Base-by-base conservation (phyloP, 2,888 invertebrate species). In the Clostera curtula region DNA sequence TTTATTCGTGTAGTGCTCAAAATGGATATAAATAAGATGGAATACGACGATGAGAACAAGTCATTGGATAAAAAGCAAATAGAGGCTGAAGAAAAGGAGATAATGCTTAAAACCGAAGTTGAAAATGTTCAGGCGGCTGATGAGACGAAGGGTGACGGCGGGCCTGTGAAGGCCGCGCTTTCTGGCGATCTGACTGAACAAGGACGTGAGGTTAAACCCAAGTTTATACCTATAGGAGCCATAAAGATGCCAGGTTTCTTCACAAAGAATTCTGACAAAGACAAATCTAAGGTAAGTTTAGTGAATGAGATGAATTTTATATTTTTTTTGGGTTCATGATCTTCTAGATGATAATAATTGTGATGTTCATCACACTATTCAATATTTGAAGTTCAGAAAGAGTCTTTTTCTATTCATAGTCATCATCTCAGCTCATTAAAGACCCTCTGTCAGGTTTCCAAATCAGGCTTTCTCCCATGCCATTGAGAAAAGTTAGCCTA, bases 231-330 rank as follows among this genome's bases (percentile, higher is more conserved):
- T 3, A 93, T 93, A 53, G 93, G 93, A 25, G 93, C 92, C n/a
- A 92, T 93, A 41, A 93, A 93, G 76, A 90, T 93, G 88, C 93
- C 93, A 3, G 93, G 93, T 8, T 93, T 93, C 75, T 93, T 93
- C 56, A 90, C 90, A 34, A 89, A 91, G 48, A 90, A 89, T 61
- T 90, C 90, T 46, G 91, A 92, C 39, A 89, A 89, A 60, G 90
- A 90, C 64, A 89, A 87, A 44, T 87, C 84, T 71, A 93, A 89
- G 88, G 90, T 90, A 75, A 40, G 46, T 37, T 12, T n/a, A n/a
- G n/a, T n/a, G n/a, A n/a, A n/a, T n/a, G n/a, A n/a, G n/a, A n/a
- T n/a, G n/a, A n/a, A n/a, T n/a, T n/a, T n/a, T n/a, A n/a, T n/a
- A n/a, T n/a, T n/a, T n/a, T n/a, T n/a, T n/a, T n/a, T n/a, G n/a